Evolutionary conservation across 2,113 vertebrate genomes (phyloP).

Genomic region (Lamprotornis superbus): DNA sequence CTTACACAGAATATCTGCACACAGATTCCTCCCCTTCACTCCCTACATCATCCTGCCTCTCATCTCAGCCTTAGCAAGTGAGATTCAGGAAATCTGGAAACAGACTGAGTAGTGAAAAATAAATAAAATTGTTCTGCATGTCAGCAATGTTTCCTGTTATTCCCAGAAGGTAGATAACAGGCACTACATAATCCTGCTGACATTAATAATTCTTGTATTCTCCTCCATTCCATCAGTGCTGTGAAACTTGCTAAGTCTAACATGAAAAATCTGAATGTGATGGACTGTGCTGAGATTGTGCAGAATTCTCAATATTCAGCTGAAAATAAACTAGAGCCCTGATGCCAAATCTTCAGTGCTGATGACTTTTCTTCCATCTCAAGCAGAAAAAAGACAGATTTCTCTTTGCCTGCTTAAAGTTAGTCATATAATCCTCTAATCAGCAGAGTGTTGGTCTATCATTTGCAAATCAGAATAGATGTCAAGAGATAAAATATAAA

Average conservation of each 20-base stretch:
- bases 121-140: slow-evolving; percentile 14
- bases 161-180: background rate
- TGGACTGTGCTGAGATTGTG: slow-evolving; percentile 15
- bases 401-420: slow-evolving; percentile 46
- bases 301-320: slow-evolving; percentile 54
- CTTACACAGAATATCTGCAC: background rate
- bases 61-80: background rate
- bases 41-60: background rate
- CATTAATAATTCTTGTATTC: slow-evolving; percentile 8
- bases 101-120: slow-evolving; percentile 2
- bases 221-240: background rate
- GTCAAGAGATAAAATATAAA: slow-evolving; percentile 27
- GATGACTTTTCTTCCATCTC: slow-evolving; percentile 38
- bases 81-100: background rate
- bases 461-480: slow-evolving; percentile 59
- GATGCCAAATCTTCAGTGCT: slow-evolving; percentile 21
- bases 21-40: background rate
- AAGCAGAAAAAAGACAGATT: slow-evolving; percentile 12
- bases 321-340: slow-evolving; percentile 39
- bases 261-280: slow-evolving; percentile 16
- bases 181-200: slow-evolving; percentile 8
- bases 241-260: slow-evolving; percentile 22
- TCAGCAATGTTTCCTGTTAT: slow-evolving; percentile 13
- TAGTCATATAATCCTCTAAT: slow-evolving; percentile 49
- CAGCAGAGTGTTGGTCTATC: background rate